Evolutionary conservation across 2,113 vertebrate species (phyloP).

Genomic region (Meles meles): DNA sequence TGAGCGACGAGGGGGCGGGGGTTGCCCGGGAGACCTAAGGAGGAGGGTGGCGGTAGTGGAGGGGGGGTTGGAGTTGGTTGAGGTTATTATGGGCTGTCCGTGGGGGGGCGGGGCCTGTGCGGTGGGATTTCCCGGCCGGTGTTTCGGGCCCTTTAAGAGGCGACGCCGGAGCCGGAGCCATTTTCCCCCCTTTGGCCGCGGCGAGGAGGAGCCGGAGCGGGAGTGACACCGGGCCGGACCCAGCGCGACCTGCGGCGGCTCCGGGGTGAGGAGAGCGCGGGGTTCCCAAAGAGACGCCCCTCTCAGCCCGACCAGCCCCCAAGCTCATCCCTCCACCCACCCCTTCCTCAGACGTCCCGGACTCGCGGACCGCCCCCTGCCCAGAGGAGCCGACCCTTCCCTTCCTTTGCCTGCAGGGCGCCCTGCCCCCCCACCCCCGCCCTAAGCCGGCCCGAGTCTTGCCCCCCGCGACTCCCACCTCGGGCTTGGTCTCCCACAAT

Average conservation of each 20-base stretch:
- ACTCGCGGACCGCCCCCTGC: not conserved
- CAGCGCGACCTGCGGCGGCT: constrained; percentile 65
- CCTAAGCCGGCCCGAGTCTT: not conserved
- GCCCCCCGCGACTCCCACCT: not conserved
- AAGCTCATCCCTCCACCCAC: not conserved
- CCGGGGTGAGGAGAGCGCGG: constrained; percentile 67
- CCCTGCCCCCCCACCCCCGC: not conserved
- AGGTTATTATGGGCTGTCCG: constrained; percentile 83
- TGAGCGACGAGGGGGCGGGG: constrained; percentile 77
- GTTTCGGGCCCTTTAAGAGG: constrained; percentile 82
- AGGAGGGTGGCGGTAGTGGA: constrained; percentile 71
- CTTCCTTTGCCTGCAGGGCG: not conserved
- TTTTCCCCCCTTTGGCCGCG: constrained; percentile 84
- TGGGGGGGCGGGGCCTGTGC: constrained; percentile 80
- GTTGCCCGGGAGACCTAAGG: constrained; percentile 77
- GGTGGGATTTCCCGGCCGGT: constrained; percentile 79
- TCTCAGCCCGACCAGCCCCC: not conserved
- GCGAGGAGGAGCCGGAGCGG: constrained; percentile 72
- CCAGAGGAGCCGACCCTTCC: not conserved
- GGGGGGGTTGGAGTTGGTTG: constrained; percentile 75
- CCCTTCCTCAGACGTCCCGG: not conserved
- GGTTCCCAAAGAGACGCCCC: not conserved
- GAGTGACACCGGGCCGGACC: constrained; percentile 66
- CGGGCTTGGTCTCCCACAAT: constrained; percentile 26
- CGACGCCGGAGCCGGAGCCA: constrained; percentile 82